Base-by-base conservation (phyloP, 1,140 invertebrate species). In the Bombus ignitus region DNA sequence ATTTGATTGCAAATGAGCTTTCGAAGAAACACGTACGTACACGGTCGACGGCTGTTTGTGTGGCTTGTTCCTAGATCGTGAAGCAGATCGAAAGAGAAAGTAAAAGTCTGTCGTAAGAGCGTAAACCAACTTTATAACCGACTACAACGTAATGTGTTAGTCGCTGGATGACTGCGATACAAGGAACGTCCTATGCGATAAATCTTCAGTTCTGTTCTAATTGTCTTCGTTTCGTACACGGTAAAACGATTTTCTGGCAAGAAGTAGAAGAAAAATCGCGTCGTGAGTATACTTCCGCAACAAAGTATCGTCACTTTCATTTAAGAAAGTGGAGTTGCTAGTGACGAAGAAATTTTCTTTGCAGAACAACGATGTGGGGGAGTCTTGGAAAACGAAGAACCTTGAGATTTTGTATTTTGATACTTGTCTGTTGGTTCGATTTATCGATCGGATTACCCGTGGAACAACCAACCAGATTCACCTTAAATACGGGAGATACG, bases 381-480 rank as follows among this genome's bases (percentile, higher is more conserved):
- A 37, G 6, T 0, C 3, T 37, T 6, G 42, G 12, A 15, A 6
- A 1, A 28, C 37, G 15, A n/a, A 13, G 25, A 59, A 37, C 72
- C 37, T 44, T 32, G 25, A 47, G 22, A 59, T 39, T 85, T 5
- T 62, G 39, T 0, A 32, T 83, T 70, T 1, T 81, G 5, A 25
- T 68, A 0, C 3, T 87, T 28, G 47, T 80, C 0, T 85, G 62
- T 25, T 35, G 42, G 1, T 35, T 90, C 10, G 53, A 68, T 59
- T 37, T 53, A 13, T 59, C 72, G 13, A 72, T 81, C 28, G 84
- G 87, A 76, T 78, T 86, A 77, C 93, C 93, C 8, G 53, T 83
- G 15, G 89, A 93, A 47, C 87, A 92, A 68, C 90, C 92, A 9
- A 93, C 85, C 2, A 94, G 90, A 90, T 89, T 94, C 62, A 77